Percentiles rank a stretch among this genome's conserved stretches.
These are phyloP conservation scores for Bellardia pandia DNA, from an alignment of 2,888 invertebrate species.

Conservation along the genomic window DNA sequence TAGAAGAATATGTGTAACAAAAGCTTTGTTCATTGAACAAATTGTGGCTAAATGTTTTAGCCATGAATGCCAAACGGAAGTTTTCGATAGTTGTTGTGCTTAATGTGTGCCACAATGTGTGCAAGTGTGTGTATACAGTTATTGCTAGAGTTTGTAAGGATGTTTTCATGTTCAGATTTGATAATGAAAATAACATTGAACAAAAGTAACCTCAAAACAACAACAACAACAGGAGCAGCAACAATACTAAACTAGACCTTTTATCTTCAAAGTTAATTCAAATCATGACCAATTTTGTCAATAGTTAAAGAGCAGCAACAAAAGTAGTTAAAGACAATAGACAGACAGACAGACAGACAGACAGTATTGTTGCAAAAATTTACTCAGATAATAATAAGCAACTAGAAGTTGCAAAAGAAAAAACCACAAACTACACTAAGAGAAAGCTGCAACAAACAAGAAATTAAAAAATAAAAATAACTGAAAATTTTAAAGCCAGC, in stretches of 20 bases:
- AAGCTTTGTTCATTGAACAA: slow-evolving; percentile 59
- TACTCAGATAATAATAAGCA: not conserved
- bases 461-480: too few relatives aligned
- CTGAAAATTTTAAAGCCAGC: too few relatives aligned
- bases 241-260: slow-evolving; percentile 12
- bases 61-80: slow-evolving; percentile 59
- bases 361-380: not conserved
- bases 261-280: slow-evolving; percentile 31
- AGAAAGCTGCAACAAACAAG: too few relatives aligned
- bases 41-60: slow-evolving; percentile 67
- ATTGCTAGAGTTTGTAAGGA: slow-evolving; percentile 21
- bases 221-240: not conserved
- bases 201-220: not conserved
- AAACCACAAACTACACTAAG: not conserved
- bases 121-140: not conserved
- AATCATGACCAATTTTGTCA: slow-evolving; percentile 38
- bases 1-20: slow-evolving; percentile 31
- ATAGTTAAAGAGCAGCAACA: not conserved
- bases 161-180: slow-evolving; percentile 21
- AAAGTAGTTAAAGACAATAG: slow-evolving; percentile 26
- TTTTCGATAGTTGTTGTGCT: slow-evolving; percentile 4
- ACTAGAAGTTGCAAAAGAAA: not conserved
- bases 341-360: too few relatives aligned
- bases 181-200: slow-evolving; percentile 46
- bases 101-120: not conserved